Base-by-base conservation (phyloP, 2,113 vertebrate species). In the Corythornis cristatus region DNA sequence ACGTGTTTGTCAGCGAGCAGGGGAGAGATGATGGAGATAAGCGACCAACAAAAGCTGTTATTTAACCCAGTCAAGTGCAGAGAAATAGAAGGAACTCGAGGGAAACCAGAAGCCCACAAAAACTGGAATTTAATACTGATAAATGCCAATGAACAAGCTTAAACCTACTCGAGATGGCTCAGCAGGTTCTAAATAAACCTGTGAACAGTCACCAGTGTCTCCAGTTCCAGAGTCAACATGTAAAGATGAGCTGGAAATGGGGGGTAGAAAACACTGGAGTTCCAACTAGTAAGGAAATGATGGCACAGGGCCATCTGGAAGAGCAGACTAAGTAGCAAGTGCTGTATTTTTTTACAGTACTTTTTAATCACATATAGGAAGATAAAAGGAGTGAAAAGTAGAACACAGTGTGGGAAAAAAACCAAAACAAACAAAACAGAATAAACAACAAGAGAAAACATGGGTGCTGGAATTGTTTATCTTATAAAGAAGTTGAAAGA, bases 151-250 rank as follows among this genome's bases (percentile, higher is more conserved):
- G 11, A 74, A 83, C 1, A 84, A 43, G 50, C 78, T 25, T 45
- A 81, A 88, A 51, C 33, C 35, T n/a, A 43, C 11, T 56, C 37
- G 33, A 51, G 37, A 50, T 77, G 48, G 61, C 33, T 68, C 40
- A 45, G 10, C 8, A 61, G 28, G 45, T 68, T 87, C 71, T 62
- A 73, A 86, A 75, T 46, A 60, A 22, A 40, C 8, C 12, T 22
- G 20, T 15, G 40, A 84, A 53, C 11, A 77, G 29, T 14, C 23
- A 50, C 18, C 10, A 3, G 5, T 13, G 14, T 61, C 65, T 82
- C 81, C 40, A 51, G 50, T n/a, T 90, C 18, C 22, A 60, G 43
- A 75, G 54, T 3, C 9, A 72, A 75, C 3, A 1, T 0, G 0
- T 11, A 22, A 66, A 50, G 20, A 83, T 10, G n/a, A 70, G 22